These are phyloP conservation scores for Triops longicaudatus DNA, from an alignment of 1,140 invertebrate species.

Conservation along the genomic window DNA sequence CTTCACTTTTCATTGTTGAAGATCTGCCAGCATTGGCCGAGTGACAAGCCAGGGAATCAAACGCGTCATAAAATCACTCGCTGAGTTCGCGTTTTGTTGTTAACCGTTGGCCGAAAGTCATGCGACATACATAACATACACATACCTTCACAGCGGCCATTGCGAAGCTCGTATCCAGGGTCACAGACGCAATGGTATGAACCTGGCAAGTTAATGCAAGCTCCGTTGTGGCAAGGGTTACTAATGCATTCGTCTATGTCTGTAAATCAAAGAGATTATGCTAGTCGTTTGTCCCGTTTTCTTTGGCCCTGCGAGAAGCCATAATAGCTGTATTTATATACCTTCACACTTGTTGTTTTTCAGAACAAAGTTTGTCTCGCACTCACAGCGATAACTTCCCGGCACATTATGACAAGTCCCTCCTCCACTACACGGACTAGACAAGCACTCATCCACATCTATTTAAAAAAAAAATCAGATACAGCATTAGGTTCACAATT, in stretches of 20 bases:
- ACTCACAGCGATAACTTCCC: conserved; percentile 26
- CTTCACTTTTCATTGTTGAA: not conserved
- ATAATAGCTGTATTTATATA: conserved; percentile 12
- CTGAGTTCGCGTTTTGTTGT: not conserved
- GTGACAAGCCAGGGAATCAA: not conserved
- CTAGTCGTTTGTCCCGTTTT: conserved; percentile 9
- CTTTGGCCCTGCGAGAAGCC: not conserved
- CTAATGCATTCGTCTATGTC: conserved; percentile 47
- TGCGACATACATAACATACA: not conserved
- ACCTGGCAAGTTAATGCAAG: conserved; percentile 46
- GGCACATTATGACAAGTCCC: conserved; percentile 18
- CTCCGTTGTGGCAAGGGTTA: conserved; percentile 46
- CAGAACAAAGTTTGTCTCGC: conserved; percentile 20
- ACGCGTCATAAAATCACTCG: not conserved
- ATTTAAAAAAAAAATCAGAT: not conserved
- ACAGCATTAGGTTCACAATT: not conserved
- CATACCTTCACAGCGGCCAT: conserved; percentile 41
- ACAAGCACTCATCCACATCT: conserved; percentile 32
- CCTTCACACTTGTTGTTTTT: conserved; percentile 26
- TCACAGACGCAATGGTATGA: conserved; percentile 45
- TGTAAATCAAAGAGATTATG: conserved; percentile 18
- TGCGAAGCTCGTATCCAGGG: conserved; percentile 35
- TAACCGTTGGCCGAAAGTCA: not conserved
- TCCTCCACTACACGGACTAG: conserved; percentile 27
- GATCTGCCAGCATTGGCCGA: not conserved